A percentile compares a stretch with the other conserved stretches of the same genome.
phyloP scores from a whole-genome alignment of 2,113 vertebrate species.

The Anoura caudifer region DNA sequence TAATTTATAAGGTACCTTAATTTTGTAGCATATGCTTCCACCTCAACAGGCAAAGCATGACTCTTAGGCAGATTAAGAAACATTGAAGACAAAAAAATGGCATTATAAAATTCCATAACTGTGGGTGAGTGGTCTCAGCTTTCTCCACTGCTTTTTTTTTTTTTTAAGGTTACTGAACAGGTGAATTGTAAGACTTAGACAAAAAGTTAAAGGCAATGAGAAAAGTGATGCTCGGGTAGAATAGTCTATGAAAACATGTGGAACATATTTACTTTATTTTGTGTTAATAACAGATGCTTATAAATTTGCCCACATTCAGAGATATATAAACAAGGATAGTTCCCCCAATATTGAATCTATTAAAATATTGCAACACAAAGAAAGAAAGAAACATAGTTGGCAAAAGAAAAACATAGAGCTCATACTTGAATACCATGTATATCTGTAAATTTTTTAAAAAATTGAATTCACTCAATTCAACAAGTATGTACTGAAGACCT shows the following conservation, averaged over 20 bases:
- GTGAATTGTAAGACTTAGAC: neutral
- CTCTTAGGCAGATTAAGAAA: neutral
- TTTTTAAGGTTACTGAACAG: neutral
- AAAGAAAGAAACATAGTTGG: neutral
- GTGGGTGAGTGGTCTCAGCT: neutral
- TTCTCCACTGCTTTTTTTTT: neutral
- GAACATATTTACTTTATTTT: neutral
- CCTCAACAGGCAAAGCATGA: neutral
- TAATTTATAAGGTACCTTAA: neutral
- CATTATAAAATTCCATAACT: neutral
- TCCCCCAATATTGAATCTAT: neutral
- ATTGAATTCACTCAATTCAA: neutral
- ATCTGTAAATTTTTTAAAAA: neutral
- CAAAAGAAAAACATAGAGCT: neutral
- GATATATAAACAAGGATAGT: neutral
- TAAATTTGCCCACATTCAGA: neutral
- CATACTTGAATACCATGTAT: neutral
- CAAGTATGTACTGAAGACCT: neutral
- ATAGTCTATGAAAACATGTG: neutral
- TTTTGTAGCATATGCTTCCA: neutral
- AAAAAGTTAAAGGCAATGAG: neutral
- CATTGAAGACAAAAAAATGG: neutral
- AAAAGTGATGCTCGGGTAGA: neutral
- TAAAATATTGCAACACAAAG: neutral
- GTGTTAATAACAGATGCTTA: neutral